A percentile compares a stretch with the other conserved stretches of the same genome.
These are phyloP conservation scores for Periophthalmus modestus DNA, from an alignment of 2,113 vertebrate species.

Conservation along the genomic window DNA sequence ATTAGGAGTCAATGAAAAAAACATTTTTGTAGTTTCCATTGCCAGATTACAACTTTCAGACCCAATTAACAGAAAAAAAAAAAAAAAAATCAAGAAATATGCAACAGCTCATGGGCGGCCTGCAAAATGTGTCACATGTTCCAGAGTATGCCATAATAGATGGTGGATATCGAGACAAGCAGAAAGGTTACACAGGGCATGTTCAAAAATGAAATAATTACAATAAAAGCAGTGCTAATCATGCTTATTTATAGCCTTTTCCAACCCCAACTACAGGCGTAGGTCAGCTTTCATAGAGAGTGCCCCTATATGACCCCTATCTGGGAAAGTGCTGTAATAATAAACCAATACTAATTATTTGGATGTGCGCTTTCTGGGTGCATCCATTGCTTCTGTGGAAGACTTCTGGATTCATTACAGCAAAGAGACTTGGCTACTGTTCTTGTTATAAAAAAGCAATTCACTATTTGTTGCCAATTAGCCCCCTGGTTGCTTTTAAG, in stretches of 20 bases:
- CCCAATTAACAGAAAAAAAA: too few relatives aligned
- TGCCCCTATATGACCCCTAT: neutral
- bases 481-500: constrained; percentile 10
- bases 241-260: neutral
- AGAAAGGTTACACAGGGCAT: too few relatives aligned
- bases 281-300: neutral
- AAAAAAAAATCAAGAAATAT: too few relatives aligned
- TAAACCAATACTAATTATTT: neutral
- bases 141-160: too few relatives aligned
- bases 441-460: constrained; percentile 2
- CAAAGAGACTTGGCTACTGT: constrained; percentile 12
- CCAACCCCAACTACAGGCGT: neutral
- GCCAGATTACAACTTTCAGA: too few relatives aligned
- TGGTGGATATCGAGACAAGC: too few relatives aligned
- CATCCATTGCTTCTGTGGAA: constrained; percentile 4
- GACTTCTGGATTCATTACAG: constrained; percentile 19
- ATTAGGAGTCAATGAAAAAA: too few relatives aligned
- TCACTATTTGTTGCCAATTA: constrained; percentile 29
- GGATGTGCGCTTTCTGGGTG: neutral
- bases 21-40: too few relatives aligned
- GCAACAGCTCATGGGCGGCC: too few relatives aligned
- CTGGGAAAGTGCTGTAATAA: neutral
- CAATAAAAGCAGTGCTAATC: neutral
- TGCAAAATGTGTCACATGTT: too few relatives aligned
- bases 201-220: neutral